Conservation (phyloP, 2,113 vertebrate genomes). For the Empidonax traillii region DNA sequence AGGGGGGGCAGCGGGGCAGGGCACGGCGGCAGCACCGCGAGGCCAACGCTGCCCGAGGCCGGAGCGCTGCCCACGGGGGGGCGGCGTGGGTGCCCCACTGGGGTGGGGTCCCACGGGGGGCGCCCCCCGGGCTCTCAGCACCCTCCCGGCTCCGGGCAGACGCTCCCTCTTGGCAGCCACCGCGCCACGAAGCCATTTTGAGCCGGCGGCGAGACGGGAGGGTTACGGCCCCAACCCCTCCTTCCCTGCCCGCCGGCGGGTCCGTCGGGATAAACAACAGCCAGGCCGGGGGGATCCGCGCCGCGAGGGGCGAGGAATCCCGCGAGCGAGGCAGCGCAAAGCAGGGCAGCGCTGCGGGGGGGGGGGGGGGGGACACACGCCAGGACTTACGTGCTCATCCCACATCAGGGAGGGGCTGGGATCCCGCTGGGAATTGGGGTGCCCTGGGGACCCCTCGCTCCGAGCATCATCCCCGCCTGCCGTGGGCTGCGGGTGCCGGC, state of each 20-base stretch:
- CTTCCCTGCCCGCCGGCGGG: neutral
- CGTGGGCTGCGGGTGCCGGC: neutral
- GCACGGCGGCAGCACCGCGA: neutral
- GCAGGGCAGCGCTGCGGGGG: neutral
- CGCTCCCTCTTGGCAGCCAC: neutral
- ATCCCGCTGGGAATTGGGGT: neutral
- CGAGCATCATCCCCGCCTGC: neutral
- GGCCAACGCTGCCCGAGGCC: neutral
- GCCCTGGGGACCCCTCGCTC: neutral
- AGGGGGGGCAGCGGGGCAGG: neutral
- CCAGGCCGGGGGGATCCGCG: neutral
- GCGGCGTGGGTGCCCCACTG: neutral
- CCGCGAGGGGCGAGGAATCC: neutral
- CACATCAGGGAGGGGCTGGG: neutral
- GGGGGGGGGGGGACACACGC: no score
- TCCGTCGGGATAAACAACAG: neutral
- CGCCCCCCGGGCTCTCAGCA: neutral
- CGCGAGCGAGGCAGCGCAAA: neutral
- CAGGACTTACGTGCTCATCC: neutral
- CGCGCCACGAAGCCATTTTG: slow-evolving; percentile 21
- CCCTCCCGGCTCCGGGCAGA: neutral
- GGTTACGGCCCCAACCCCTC: neutral
- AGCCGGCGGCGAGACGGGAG: neutral
- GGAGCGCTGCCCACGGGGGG: neutral
- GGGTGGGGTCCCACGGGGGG: neutral